Evolutionary conservation across 2,888 invertebrate species (phyloP).

Genomic region (Polyploca ridens): DNA sequence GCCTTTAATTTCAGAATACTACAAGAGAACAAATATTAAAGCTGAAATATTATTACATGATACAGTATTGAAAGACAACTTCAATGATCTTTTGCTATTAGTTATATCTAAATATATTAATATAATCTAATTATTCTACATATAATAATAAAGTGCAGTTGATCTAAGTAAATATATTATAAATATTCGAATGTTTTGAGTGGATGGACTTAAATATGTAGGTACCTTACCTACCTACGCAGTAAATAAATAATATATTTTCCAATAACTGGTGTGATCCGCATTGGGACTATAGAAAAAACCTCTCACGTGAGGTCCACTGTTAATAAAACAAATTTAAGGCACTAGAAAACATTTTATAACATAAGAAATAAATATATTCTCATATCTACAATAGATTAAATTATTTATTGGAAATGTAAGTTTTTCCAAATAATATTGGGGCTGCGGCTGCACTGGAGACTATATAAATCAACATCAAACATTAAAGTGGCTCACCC

Average conservation of each 20-base stretch:
- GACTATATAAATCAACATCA: not conserved
- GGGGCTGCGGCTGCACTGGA: not conserved
- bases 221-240: not conserved
- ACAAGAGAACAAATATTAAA: too few relatives aligned
- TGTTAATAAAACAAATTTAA: not conserved
- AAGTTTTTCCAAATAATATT: not conserved
- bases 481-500: not conserved
- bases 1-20: too few relatives aligned
- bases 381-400: not conserved
- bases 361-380: not conserved
- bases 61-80: too few relatives aligned
- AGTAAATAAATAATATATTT: not conserved
- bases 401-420: too few relatives aligned
- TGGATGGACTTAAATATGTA: not conserved
- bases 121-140: slow-evolving; percentile 8
- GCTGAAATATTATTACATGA: too few relatives aligned
- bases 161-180: not conserved
- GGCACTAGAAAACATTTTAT: not conserved
- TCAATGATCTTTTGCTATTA: too few relatives aligned
- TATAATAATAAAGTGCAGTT: not conserved
- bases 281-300: not conserved
- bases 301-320: too few relatives aligned
- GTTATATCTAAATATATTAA: too few relatives aligned
- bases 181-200: not conserved
- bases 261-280: not conserved